phyloP scores from a whole-genome alignment of 2,888 invertebrate species.

The Agonopterix arenella region DNA sequence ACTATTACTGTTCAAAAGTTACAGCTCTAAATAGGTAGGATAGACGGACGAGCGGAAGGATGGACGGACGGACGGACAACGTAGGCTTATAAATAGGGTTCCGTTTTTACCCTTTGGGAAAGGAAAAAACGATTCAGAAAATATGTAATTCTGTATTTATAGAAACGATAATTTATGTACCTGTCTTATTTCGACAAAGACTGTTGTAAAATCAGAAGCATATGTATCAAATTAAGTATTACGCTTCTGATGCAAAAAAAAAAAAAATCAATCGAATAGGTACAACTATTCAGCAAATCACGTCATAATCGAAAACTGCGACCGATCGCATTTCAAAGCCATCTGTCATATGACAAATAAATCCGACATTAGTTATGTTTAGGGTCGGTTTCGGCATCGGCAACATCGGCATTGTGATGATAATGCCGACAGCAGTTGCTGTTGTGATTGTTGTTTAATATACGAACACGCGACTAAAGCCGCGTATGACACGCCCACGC shows the following conservation, averaged over 20 bases:
- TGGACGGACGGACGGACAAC: too few species aligned
- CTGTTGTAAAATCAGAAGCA: too few species aligned
- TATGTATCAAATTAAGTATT: too few species aligned
- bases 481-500: conserved; percentile 32
- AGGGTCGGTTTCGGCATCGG: conserved; percentile 1
- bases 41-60: too few species aligned
- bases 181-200: too few species aligned
- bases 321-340: conserved; percentile 11
- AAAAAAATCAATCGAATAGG: neutral
- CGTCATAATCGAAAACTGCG: conserved; percentile 6
- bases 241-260: neutral
- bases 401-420: conserved; percentile 24
- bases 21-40: too few species aligned
- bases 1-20: too few species aligned
- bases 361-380: conserved; percentile 15
- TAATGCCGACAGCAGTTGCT: conserved; percentile 27
- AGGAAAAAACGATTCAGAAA: too few species aligned
- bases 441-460: conserved; percentile 22
- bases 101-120: too few species aligned
- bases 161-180: too few species aligned
- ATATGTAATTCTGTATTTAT: too few species aligned
- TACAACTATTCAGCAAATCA: neutral
- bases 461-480: conserved; percentile 16
- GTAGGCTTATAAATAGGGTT: too few species aligned
- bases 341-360: conserved; percentile 24